Base-by-base conservation (phyloP, 2,888 invertebrate species). In the Callinectes sapidus region DNA sequence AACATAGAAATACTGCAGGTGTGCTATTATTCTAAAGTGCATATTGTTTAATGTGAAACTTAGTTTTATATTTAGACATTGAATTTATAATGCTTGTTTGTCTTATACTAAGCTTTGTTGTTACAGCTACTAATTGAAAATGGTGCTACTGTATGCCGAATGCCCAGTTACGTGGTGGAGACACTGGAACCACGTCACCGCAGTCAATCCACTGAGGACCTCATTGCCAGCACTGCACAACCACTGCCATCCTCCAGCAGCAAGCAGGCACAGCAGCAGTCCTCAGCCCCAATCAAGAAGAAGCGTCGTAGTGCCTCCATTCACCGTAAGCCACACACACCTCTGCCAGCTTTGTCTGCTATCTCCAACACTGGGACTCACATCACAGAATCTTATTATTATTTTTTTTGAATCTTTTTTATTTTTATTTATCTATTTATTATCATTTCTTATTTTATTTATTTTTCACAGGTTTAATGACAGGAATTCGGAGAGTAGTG, bases 231-330 rank as follows among this genome's bases (percentile, higher is more conserved):
- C 87, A 85, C 90, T 39, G 86, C 48, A 48, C 81, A 18, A 8
- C 55, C 54, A 32, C 81, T 54, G 13, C 32, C 90, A 28, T 28
- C 48, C 32, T 81, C n/a, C 28, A 35, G 86, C 55, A 97, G 97
- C 95, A 98, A 98, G 96, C 98, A 98, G 96, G 28, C 88, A 88
- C 66, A 71, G 42, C 66, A 86, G 54, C 55, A 48, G 85, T 32
- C 81, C 13, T 35, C 61, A 18, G 71, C 71, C 5, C 81, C 18
- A 28, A 54, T 54, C 55, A 97, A 97, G 95, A 98, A 98, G 96
- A 98, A 98, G 96, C 96, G 98, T 95, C 96, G 98, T 95, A 98
- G 98, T 96, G 98, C 98, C 95, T 98, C 98, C 95, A 96, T 98
- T 95, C 98, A 98, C 96, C 97, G 98, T 98, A 96, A 96, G 96